Base-by-base conservation (phyloP, 2,888 invertebrate genomes). In the Mechanitis messenoides region DNA sequence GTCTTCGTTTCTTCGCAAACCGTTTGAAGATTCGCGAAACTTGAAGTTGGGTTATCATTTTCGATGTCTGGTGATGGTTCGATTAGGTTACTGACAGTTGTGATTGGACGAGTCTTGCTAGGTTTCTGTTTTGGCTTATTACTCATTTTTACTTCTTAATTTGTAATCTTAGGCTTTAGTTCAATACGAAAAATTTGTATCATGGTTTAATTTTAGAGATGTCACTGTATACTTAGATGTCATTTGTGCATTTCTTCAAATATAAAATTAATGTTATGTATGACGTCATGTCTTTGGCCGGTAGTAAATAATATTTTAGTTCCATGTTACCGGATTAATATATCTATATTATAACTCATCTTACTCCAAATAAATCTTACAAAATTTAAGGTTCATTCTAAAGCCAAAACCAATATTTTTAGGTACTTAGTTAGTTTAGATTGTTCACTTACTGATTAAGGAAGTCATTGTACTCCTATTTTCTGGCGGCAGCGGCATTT, bases 1-100 rank as follows among this genome's bases (percentile, higher is more conserved):
- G 79, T 75, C n/a, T 64, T 66, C 65, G 76, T 79, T n/a, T 73
- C 73, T 68, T 78, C 50, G 50, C 7, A 31, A 31, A 31, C 50
- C 31, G 31, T 50, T 50, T 31, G 50, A 31, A 50, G 31, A 31
- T 50, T 31, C 7, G 28, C 6, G 3, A 50, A 50, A 31, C 9
- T 50, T 9, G 31, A 31, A 31, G 6, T 50, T 31, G 28, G 6
- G 11, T 50, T 31, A 3, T 50, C 31, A 9, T 50, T 50, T 5
- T 6, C 50, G 31, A 31, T 31, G 7, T 11, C 31, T 50, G 28
- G 1, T 1, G 31, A 11, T 50, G 28, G 28, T 31, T 6, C 31
- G 28, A 9, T 31, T 31, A 31, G 3, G 31, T 50, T 50, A 1
- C 31, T n/a, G 31, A 7, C 9, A 28, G 6, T 31, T 7, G 50